Evolutionary conservation across 2,113 vertebrate genomes (phyloP), one percentile per base, ranked within the genome.

Genomic region (Microcebus jonahi): DNA sequence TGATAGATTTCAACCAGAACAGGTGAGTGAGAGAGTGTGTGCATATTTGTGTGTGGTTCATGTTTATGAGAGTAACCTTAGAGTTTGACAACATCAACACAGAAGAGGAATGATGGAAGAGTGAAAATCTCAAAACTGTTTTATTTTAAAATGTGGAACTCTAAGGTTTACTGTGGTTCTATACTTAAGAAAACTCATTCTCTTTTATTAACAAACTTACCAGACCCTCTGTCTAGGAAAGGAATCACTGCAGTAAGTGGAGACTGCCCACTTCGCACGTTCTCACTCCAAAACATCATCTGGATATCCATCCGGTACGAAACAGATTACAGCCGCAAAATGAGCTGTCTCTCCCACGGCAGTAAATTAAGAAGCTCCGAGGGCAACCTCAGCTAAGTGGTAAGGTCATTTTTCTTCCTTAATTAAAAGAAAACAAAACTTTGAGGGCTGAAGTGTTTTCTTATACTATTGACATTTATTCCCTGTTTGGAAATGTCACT

Each of bases 401-500:
- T 8, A 42, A 90, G 25, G 50, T 4, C 42, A 77, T 63, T 75
- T 42, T 21, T 39, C 23, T 53, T 36, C 39, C 85, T 80, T 25
- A 45, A 94, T 92, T 81, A 77, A 97, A 95, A 96, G 14, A 45
- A 93, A 84, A 95, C 63, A 50, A 86, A 45, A 63, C n/a, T 79
- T 77, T 1, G 0, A 21, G 76, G 45, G 45, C 61, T 42, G 14
- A 12, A 21, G 45, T 53, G 57, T 79, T 88, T 45, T 27, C 88
- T 86, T 68, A 29, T 1, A 36, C 89, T 15, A 42, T 27, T 57
- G 53, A 63, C 77, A n/a, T 68, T n/a, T 70, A 45, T 45, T 88
- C 20, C 81, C 63, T 92, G 79, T 81, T 67, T 53, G 7, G 84
- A 92, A 93, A 82, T 94, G 50, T 95, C 96, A 63, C 48, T 2